Percentiles rank a stretch among this genome's conserved stretches.
These are phyloP conservation scores for Zelleria hepariella DNA, from an alignment of 2,888 invertebrate genomes.

Conservation along the genomic window DNA sequence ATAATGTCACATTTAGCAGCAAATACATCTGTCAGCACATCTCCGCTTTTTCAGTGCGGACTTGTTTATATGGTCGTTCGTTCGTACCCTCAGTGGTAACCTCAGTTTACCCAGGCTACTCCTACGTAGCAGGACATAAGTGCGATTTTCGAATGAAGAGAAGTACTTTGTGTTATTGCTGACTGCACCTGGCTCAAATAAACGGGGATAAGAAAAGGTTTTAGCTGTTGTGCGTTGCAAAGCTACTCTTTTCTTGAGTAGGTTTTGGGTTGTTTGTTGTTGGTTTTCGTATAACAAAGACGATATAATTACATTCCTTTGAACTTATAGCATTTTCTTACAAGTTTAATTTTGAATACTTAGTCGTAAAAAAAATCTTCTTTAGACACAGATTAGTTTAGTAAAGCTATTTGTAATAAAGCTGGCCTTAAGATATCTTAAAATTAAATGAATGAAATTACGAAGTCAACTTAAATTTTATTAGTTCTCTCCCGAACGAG, in stretches of 20 bases:
- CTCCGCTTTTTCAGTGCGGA: conserved; percentile 21
- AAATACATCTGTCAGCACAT: conserved; percentile 31
- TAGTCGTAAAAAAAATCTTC: no score
- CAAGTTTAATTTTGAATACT: no score
- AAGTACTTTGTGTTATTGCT: background rate
- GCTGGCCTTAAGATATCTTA: background rate
- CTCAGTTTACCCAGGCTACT: background rate
- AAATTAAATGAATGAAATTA: background rate
- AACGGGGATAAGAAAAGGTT: background rate
- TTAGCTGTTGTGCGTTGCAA: background rate
- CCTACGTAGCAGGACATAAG: background rate
- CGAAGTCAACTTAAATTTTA: background rate
- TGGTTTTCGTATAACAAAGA: no score
- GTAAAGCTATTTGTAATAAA: background rate
- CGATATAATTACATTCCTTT: no score
- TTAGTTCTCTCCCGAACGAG: background rate
- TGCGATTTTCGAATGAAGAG: background rate
- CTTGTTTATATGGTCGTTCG: conserved; percentile 17
- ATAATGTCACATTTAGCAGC: conserved; percentile 29
- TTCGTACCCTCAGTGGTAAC: background rate
- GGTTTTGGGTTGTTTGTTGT: background rate
- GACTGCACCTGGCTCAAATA: background rate
- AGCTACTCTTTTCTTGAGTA: background rate
- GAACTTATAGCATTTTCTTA: no score
- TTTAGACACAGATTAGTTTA: no score